A percentile compares a stretch with the other conserved stretches of the same genome.
Conservation (phyloP, 2,113 vertebrate species). For the Martes martes region DNA sequence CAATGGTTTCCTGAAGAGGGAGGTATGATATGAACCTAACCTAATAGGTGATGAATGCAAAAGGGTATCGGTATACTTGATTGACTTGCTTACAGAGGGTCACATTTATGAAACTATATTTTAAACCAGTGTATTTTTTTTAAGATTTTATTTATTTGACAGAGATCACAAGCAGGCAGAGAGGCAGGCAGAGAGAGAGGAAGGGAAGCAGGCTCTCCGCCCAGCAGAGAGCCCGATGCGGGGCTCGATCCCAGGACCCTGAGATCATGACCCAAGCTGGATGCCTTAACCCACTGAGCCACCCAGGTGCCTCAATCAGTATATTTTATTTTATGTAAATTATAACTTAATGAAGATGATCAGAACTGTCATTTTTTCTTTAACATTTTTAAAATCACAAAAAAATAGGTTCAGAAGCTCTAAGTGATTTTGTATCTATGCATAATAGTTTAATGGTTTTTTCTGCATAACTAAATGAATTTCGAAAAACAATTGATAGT, state of each 20-base stretch:
- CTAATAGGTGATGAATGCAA: neutral
- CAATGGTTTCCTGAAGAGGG: neutral
- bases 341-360: neutral
- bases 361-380: neutral
- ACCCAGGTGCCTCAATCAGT: no score
- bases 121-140: neutral
- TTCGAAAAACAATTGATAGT: neutral
- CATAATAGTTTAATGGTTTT: neutral
- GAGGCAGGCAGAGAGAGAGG: no score
- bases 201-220: no score
- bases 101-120: neutral
- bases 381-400: neutral
- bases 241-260: no score
- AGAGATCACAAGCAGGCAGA: no score
- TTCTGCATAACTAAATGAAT: neutral
- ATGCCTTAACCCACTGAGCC: no score
- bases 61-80: neutral
- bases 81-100: neutral
- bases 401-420: neutral
- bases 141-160: no score
- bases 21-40: rapidly evolving
- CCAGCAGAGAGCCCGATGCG: no score
- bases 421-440: neutral
- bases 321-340: neutral
- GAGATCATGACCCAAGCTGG: no score